Evolutionary conservation across 92 coral and sea anemone genomes (phyloP).

Genomic region (Parazoanthus darwini): DNA sequence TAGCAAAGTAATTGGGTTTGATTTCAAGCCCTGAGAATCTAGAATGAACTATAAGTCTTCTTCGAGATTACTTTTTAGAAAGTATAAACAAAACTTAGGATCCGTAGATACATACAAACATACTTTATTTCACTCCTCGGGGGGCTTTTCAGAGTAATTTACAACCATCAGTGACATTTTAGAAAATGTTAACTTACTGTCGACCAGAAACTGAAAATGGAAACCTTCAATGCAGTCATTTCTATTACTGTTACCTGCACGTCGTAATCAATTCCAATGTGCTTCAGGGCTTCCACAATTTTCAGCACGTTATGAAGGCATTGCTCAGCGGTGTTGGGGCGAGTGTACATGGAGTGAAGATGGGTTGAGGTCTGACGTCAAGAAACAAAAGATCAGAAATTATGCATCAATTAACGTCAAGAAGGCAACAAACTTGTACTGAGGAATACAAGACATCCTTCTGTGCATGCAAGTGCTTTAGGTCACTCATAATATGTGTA

Average conservation of each 20-base stretch:
- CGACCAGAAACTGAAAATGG: too few species aligned
- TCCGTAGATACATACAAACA: too few species aligned
- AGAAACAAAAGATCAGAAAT: not conserved
- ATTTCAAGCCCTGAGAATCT: too few species aligned
- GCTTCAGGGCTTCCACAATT: conserved; percentile 87
- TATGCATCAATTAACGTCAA: not conserved
- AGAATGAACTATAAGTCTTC: too few species aligned
- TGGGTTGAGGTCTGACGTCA: conserved; percentile 72
- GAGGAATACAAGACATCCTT: not conserved
- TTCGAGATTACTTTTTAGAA: too few species aligned
- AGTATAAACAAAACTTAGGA: too few species aligned
- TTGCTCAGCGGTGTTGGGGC: conserved; percentile 89
- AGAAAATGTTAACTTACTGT: not conserved
- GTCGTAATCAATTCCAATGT: conserved; percentile 90
- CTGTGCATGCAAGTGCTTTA: not conserved
- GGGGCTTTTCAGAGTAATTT: too few species aligned
- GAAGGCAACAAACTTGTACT: not conserved
- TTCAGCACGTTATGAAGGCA: conserved; percentile 93
- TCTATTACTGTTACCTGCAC: conserved; percentile 67
- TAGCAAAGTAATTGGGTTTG: not conserved
- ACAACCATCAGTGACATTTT: not conserved
- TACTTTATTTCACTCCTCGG: not conserved
- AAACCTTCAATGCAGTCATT: not conserved
- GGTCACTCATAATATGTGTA: not conserved
- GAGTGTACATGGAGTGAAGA: conserved; percentile 87